Base-by-base conservation (phyloP, 2,113 vertebrate genomes). In the Prunella himalayana region DNA sequence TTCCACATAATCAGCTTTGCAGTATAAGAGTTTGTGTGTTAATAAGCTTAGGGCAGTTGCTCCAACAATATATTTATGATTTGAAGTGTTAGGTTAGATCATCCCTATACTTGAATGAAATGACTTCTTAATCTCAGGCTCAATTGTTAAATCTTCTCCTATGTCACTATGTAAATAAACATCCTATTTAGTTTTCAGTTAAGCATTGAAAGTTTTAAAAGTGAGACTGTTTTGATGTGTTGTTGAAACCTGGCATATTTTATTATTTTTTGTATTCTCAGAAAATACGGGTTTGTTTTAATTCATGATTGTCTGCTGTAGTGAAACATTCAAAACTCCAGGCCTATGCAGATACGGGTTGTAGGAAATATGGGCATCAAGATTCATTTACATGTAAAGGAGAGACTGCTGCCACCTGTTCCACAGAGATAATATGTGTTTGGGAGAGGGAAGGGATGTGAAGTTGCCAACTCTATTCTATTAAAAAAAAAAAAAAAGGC, bases 331-430 rank as follows among this genome's bases (percentile, higher is more conserved):
- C 70, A 77, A 24, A 91, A 96, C 45, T 91, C 68, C 70, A 92
- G 90, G 88, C 82, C 93, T 86, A 0, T 84, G 88, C 81, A 92
- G 79, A 95, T 92, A 92, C 3, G 37, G 80, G 71, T 59, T 96
- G 80, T 91, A 13, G 92, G 92, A 97, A 95, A 94, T 94, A 75
- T 71, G 94, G 93, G 85, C 85, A 56, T 95, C 85, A 31, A 81
- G 88, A 92, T 91, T 94, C 65, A 87, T 97, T 97, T 96, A 93
- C 95, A 96, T 98, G 86, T 98, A 92, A 94, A 96, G 93, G 94
- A 97, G 93, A 60, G 59, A 49, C 92, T 95, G 68, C 94, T 92
- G 90, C 96, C 94, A 97, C 97, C 96, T 98, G 96, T 98, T 97
- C 97, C 92, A 82, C 81, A 82, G 95, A 98, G 97, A 97, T 98